A percentile compares a stretch with the other conserved stretches of the same genome.
Evolutionary conservation across 2,797 vertebrate genomes (phyloP).

Genomic region (Labeo calbasu): DNA sequence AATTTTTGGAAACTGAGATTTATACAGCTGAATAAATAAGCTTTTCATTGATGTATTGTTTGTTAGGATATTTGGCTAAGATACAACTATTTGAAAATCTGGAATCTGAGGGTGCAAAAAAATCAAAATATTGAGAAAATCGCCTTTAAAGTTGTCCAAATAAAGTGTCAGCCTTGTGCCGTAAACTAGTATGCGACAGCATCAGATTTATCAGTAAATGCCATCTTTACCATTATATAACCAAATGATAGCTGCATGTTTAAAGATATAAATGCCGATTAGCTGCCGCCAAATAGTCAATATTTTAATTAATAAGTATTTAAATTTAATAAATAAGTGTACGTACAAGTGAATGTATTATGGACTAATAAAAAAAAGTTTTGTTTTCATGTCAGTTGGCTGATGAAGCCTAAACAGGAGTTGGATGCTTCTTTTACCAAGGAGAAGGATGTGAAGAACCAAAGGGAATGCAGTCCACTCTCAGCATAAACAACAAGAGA

Average conservation of each 20-base stretch:
- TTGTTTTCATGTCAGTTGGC: slow-evolving; percentile 23
- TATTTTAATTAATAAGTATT: neutral
- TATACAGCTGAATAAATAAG: no score
- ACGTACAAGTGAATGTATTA: neutral
- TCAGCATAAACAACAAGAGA: neutral
- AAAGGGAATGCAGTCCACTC: slow-evolving; percentile 1
- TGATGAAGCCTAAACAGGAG: neutral
- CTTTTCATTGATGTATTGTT: no score
- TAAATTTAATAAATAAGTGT: neutral
- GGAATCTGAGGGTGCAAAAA: no score
- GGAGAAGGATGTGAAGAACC: neutral
- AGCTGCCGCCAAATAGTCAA: neutral
- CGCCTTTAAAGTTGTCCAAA: no score
- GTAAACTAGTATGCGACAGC: neutral
- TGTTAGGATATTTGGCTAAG: no score
- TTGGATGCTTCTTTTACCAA: neutral
- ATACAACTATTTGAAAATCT: no score
- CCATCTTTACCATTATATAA: neutral
- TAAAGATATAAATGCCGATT: neutral
- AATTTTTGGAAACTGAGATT: no score
- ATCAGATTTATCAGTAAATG: neutral
- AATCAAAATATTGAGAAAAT: no score
- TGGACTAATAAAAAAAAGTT: neutral
- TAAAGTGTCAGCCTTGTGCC: neutral
- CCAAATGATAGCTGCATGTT: neutral